These are phyloP conservation scores for Tryphoninae sp. DNA, from an alignment of 2,888 invertebrate species.

Conservation along the genomic window DNA sequence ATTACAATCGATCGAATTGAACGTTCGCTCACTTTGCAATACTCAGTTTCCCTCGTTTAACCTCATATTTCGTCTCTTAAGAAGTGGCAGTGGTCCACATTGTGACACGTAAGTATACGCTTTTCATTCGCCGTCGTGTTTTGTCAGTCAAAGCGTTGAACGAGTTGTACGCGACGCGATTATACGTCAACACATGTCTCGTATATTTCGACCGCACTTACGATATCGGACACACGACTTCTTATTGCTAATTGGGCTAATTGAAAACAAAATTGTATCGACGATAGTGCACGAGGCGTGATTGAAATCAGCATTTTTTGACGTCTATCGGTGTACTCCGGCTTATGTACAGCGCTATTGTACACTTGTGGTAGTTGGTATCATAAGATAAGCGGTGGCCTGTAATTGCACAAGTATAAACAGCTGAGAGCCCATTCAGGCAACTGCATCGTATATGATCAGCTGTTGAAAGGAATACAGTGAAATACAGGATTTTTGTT, in stretches of 20 bases:
- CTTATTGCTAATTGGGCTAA: background rate
- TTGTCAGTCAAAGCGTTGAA: slow-evolving; percentile 1
- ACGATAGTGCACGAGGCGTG: slow-evolving; percentile 17
- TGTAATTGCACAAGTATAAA: slow-evolving; percentile 22
- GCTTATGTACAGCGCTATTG: background rate
- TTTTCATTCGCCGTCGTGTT: slow-evolving; percentile 24
- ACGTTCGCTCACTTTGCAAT: slow-evolving; percentile 47
- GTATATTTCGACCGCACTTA: background rate
- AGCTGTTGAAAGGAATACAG: background rate
- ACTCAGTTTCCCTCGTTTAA: slow-evolving; percentile 53
- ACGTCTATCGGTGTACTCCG: slow-evolving; percentile 35
- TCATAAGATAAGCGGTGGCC: background rate
- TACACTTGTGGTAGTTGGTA: slow-evolving; percentile 12
- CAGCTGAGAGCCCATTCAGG: slow-evolving; percentile 48
- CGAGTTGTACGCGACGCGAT: background rate
- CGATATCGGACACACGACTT: slow-evolving; percentile 3
- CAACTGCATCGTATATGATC: slow-evolving; percentile 15
- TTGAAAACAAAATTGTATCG: slow-evolving; percentile 42
- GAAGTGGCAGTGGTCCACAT: slow-evolving; percentile 29
- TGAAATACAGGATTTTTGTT: background rate
- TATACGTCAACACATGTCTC: slow-evolving; percentile 10
- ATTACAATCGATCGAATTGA: background rate
- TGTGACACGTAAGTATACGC: slow-evolving; percentile 4
- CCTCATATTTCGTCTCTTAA: slow-evolving; percentile 53
- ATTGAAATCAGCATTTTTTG: slow-evolving; percentile 34